Evolutionary conservation across 2,888 invertebrate species (phyloP).

Genomic region (Steromphala cineraria): DNA sequence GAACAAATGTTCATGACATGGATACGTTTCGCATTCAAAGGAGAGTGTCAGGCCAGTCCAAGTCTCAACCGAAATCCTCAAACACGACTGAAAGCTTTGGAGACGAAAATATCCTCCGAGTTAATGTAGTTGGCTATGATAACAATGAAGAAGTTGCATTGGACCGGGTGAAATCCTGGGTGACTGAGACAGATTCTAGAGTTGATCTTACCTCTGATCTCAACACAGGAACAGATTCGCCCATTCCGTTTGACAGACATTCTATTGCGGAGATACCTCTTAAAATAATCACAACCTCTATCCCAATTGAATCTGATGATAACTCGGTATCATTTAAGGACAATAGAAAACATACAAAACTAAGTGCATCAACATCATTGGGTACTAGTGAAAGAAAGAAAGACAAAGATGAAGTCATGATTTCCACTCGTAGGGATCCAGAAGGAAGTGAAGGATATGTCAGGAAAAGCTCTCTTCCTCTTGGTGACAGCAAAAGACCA

Average conservation of each 20-base stretch:
- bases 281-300: background rate
- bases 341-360: too few relatives aligned
- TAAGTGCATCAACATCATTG: too few relatives aligned
- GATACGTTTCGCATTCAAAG: too few relatives aligned
- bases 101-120: background rate
- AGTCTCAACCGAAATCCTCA: too few relatives aligned
- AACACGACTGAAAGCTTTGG: too few relatives aligned
- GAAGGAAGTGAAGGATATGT: background rate
- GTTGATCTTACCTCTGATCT: background rate
- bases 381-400: too few relatives aligned
- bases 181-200: background rate
- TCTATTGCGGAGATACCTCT: background rate
- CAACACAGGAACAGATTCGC: background rate
- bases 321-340: too few relatives aligned
- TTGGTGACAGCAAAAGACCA: too few relatives aligned
- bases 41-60: too few relatives aligned
- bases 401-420: too few relatives aligned
- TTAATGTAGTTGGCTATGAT: background rate
- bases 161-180: slow-evolving; percentile 13
- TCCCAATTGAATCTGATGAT: background rate
- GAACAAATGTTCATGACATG: too few relatives aligned
- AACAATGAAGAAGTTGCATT: background rate
- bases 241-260: background rate
- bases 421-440: background rate
- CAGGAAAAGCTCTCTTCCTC: background rate